Evolutionary conservation across 2,888 invertebrate genomes (phyloP).

Genomic region (Clusia tigrina): DNA sequence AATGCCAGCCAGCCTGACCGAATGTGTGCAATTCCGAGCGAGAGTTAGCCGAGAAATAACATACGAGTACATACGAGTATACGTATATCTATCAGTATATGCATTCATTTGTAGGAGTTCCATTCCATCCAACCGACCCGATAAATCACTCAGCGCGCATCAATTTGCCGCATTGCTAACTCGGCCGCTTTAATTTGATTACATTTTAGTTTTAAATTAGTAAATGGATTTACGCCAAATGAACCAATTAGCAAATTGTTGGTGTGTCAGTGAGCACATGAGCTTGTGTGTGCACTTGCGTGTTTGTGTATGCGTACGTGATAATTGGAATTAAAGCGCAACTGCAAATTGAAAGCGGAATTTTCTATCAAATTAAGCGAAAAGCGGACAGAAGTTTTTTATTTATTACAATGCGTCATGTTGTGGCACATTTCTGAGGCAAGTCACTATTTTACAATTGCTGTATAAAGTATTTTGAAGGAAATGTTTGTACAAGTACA

Average conservation of each 20-base stretch:
- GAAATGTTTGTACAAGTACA: too few relatives aligned
- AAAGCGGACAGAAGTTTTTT: background rate
- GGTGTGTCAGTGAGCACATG: constrained; percentile 9
- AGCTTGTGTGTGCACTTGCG: background rate
- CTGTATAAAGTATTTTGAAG: too few relatives aligned
- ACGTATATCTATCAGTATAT: background rate
- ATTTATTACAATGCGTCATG: constrained; percentile 26
- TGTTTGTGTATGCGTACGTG: background rate
- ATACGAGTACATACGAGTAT: too few relatives aligned
- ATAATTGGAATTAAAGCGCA: constrained; percentile 24
- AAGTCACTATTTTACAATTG: too few relatives aligned
- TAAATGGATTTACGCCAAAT: constrained; percentile 59
- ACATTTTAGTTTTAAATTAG: constrained; percentile 3
- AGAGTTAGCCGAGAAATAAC: too few relatives aligned
- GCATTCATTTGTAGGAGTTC: background rate
- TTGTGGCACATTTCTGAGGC: too few relatives aligned
- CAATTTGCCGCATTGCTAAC: background rate
- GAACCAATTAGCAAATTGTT: constrained; percentile 54
- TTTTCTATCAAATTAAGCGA: constrained; percentile 12
- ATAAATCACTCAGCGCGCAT: constrained; percentile 5
- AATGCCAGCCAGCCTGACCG: too few relatives aligned
- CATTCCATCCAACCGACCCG: too few relatives aligned
- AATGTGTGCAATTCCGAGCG: too few relatives aligned
- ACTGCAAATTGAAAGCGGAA: constrained; percentile 9
- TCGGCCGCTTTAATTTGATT: background rate